Evolutionary conservation across 2,113 vertebrate genomes (phyloP), one percentile per base, ranked within the genome.

Genomic region (Sapayoa aenigma): DNA sequence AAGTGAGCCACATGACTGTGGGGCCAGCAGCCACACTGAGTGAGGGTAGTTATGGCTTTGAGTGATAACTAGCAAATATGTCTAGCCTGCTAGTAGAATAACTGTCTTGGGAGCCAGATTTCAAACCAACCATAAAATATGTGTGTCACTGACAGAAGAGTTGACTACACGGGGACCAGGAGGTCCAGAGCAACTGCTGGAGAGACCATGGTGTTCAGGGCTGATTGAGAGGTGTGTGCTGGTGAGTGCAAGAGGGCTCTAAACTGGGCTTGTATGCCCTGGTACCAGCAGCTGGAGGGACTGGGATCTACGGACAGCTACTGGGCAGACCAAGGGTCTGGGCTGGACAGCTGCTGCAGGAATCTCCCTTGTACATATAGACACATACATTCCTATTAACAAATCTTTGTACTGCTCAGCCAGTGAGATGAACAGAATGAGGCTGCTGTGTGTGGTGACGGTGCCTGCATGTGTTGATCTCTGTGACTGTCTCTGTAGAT

Each of bases 171-270:
- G 13, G 53, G 41, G 15, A 41, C 30, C 4, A 11, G 41, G n/a
- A 65, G 23, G 18, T 49, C 65, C 47, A 63, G 44, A 30, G 18
- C 47, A 69, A 27, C 37, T 39, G 22, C 22, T 2, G 4, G 37
- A 62, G 42, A 47, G 35, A 42, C 19, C 0, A 0, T 8, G 14
- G 6, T 47, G 31, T 16, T 56, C 47, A 46, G 27, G 27, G 6
- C 24, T 37, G 55, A 12, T 9, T 22, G n/a, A 56, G 27, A 62
- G 11, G 11, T 60, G 19, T 80, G 24, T 14, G 28, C 35, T 52
- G 35, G 20, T 49, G n/a, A 18, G 21, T 50, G 22, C 28, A 53
- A 59, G 33, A 46, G 52, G 50, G 28, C 9, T 77, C 44, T 69
- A 60, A 30, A 11, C 7, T 16, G 19, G 11, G 14, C 21, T 53